Evolutionary conservation across 2,113 vertebrate genomes (phyloP).

Genomic region (Dipodomys merriami): DNA sequence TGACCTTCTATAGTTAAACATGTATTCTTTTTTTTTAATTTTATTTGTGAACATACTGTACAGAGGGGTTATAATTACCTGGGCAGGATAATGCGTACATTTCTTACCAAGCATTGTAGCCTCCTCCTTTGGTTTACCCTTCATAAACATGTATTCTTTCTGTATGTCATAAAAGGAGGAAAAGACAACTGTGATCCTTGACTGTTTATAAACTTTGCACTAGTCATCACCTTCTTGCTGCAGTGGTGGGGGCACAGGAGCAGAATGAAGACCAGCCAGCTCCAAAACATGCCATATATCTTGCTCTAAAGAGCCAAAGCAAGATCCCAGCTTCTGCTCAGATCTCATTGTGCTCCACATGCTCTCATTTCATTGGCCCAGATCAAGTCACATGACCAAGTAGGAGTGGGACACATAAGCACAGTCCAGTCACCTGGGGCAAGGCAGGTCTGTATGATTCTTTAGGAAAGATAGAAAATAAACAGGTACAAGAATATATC

Average conservation of each 20-base stretch:
- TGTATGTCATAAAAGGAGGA: not conserved
- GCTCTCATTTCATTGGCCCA: not conserved
- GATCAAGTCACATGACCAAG: constrained; percentile 28
- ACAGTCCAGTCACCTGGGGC: no score
- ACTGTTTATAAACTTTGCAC: not conserved
- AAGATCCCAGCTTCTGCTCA: not conserved
- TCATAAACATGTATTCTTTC: no score
- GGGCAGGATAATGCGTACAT: no score
- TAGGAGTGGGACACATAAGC: not conserved
- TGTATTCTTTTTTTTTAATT: no score
- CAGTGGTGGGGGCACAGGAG: not conserved
- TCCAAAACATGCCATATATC: not conserved
- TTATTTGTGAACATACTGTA: no score
- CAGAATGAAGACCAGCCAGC: not conserved
- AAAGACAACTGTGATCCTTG: not conserved
- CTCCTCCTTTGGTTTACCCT: no score
- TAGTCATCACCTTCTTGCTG: not conserved
- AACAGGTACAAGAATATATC: not conserved
- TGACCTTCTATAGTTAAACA: no score
- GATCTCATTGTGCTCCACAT: not conserved
- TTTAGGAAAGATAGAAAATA: not conserved
- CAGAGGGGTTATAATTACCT: no score
- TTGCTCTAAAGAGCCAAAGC: not conserved
- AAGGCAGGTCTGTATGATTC: not conserved
- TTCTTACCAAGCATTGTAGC: no score